Evolutionary conservation across 2,888 invertebrate species (phyloP), one percentile per base, ranked within the genome.

Genomic region (Acheta domesticus): DNA sequence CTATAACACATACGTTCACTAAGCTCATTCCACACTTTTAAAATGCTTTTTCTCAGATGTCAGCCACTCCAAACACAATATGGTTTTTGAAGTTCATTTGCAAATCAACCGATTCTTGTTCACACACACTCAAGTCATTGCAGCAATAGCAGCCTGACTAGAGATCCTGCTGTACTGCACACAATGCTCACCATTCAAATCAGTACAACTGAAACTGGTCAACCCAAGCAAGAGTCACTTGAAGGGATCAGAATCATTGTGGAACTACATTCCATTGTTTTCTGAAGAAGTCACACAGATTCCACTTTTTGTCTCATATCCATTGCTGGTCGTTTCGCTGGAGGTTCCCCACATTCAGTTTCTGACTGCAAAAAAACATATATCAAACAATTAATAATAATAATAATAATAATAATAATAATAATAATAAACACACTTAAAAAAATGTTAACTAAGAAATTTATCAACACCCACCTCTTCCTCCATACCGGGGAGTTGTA

Each of bases 401-500:
- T 20, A 23, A 49, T 11, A 48, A 20, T 73, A 78, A n/a, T 16
- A 79, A 48, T 5, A 20, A 36, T 23, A n/a, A n/a, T n/a, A n/a
- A n/a, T n/a, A n/a, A n/a, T n/a, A n/a, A n/a, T n/a, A n/a, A n/a
- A n/a, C n/a, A n/a, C 12, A 16, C 12, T 20, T 20, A 12, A 73
- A 78, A 49, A 48, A n/a, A 48, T 74, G 14, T 74, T 12, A 19
- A 49, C n/a, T n/a, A 49, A 77, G 20, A 49, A 23, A 76, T 62
- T 19, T 14, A 62, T 19, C 20, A 36, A 11, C 76, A 78, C 81
- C 49, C 75, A 82, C 81, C 77, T 82, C 82, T 23, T 90, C 91
- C 81, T 89, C 92, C 81, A 94, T 88, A 48, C 93, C 93, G 20
- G 93, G 93, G 82, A 94, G 88, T 85, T 92, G 92, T 84, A 94